A percentile compares a stretch with the other conserved stretches of the same genome.
Evolutionary conservation across 2,888 invertebrate species (phyloP).

Genomic region (Tenthredo distinguenda): DNA sequence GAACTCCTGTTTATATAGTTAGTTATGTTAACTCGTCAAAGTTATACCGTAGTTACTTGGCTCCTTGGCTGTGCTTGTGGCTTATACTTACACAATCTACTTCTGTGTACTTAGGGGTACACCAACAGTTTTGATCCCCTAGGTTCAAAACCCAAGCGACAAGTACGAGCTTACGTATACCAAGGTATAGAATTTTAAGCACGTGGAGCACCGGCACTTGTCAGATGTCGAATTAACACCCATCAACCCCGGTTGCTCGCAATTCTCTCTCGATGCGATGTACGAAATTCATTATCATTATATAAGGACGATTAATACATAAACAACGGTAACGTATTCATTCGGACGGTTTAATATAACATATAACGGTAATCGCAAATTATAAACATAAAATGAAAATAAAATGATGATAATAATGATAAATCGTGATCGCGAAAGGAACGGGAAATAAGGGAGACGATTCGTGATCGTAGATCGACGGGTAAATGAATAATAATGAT

Average conservation of each 20-base stretch:
- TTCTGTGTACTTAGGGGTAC: neutral
- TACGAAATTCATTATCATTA: neutral
- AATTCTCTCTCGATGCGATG: neutral
- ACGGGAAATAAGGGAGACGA: neutral
- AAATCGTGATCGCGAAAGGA: neutral
- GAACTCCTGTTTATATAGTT: neutral
- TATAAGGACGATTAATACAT: neutral
- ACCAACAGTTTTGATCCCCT: neutral
- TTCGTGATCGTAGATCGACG: neutral
- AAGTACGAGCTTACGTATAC: neutral
- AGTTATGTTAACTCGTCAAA: neutral
- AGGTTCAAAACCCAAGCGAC: neutral
- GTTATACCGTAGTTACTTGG: neutral
- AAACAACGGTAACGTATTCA: too few species aligned
- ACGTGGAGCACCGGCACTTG: neutral
- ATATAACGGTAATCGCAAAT: too few species aligned
- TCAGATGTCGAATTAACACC: slow-evolving; percentile 1
- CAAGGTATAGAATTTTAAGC: neutral
- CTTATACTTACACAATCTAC: neutral
- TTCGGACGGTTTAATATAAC: slow-evolving; percentile 8
- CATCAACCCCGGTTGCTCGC: too few species aligned
- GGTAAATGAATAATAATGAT: neutral
- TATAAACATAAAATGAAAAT: slow-evolving; percentile 65
- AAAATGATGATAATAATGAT: slow-evolving; percentile 63
- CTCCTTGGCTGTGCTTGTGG: slow-evolving; percentile 2